Evolutionary conservation across 2,888 invertebrate genomes (phyloP).

Genomic region (Agriotes lineatus): DNA sequence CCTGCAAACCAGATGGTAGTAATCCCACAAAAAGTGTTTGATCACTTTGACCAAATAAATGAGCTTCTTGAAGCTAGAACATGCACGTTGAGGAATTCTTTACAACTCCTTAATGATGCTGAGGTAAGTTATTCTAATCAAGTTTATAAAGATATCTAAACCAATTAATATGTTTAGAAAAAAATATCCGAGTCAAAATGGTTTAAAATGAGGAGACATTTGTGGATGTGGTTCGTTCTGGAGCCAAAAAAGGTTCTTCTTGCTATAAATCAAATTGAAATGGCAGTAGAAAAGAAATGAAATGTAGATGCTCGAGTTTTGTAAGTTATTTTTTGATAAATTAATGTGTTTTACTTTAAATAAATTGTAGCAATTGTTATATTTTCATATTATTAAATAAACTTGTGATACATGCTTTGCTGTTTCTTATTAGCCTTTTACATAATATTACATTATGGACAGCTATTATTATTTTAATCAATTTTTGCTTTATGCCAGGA

Average conservation of each 20-base stretch:
- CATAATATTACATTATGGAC: no score
- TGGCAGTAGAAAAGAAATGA: constrained; percentile 6
- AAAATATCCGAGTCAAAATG: constrained; percentile 51
- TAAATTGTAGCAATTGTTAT: no score
- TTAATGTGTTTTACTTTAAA: no score
- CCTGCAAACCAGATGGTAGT: constrained; percentile 39
- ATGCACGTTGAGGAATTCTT: constrained; percentile 1
- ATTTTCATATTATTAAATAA: no score
- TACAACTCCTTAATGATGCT: constrained; percentile 12
- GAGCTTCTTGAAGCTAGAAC: constrained; percentile 2
- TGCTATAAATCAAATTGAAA: constrained; percentile 38
- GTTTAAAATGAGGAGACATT: constrained; percentile 52
- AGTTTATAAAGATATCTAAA: no score
- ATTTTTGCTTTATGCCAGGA: no score
- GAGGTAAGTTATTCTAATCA: constrained; percentile 16
- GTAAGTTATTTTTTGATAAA: no score
- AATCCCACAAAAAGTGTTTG: constrained; percentile 25
- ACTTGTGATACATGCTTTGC: no score
- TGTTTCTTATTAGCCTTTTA: no score
- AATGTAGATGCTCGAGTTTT: neutral
- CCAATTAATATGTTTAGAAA: constrained; percentile 55
- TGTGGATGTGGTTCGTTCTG: constrained; percentile 48
- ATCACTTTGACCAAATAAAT: constrained; percentile 22
- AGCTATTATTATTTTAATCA: no score
- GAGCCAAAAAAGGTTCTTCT: constrained; percentile 40